Evolutionary conservation across 1,140 invertebrate genomes (phyloP), one percentile per base, ranked within the genome.

Genomic region (Stegodyphus dumicola): DNA sequence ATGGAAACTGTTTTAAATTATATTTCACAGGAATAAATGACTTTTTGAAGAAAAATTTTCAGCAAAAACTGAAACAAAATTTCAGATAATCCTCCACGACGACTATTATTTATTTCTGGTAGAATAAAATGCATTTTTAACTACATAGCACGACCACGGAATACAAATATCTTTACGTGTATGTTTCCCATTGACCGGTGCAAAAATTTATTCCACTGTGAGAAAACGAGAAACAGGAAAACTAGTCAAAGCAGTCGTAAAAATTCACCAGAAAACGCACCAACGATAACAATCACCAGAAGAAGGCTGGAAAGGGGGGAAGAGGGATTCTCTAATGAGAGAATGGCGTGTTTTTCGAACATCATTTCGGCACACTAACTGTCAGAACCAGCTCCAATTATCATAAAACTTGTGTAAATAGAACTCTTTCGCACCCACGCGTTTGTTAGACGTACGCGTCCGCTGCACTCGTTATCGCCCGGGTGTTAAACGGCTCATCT

Each of bases 331-430:
- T 17, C 67, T 79, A 79, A 79, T 79, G 67, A 79, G 77, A 10
- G 77, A 56, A 79, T 79, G 18, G 77, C 67, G 77, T 79, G 77
- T 79, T 79, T 79, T 79, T 79, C 77, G 51, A 70, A 33, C 65
- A 79, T 79, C 77, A 66, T 79, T 79, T 78, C n/a, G 66, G 77
- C 77, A 79, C 77, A 70, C 67, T 69, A 79, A 52, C 67, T 79
- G 77, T 79, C 77, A 79, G 77, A 79, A 79, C 77, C 66, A 10
- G 77, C 66, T 79, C 77, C 77, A 79, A 79, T 79, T 79, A 79
- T 79, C 77, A 79, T 79, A 79, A 79, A 79, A 79, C 77, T 79
- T 79, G 77, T 70, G 77, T 79, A 79, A 79, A 79, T 79, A 79
- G 66, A 79, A 79, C 77, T 54, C 77, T 69, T 60, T 53, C 53